Percentiles rank a stretch among this genome's conserved stretches.
These are phyloP conservation scores for Tipula helvola DNA, from an alignment of 2,888 invertebrate genomes.

Conservation along the genomic window DNA sequence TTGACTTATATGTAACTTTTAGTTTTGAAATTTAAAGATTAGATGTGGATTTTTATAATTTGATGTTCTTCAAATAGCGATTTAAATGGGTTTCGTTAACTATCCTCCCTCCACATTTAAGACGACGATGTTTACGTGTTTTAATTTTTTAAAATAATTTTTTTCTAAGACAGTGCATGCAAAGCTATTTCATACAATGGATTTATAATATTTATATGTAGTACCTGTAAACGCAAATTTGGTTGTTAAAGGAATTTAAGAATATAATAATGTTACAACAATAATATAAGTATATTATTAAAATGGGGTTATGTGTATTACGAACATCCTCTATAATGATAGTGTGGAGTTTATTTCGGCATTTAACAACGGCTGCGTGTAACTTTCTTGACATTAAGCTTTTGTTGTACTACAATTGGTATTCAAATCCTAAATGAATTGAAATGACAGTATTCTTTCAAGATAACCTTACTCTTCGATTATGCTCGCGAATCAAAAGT, in stretches of 20 bases:
- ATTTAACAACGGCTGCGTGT: neutral
- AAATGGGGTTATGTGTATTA: neutral
- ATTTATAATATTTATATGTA: neutral
- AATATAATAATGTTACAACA: neutral
- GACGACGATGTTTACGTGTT: neutral
- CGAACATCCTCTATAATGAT: neutral
- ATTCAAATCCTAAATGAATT: no score
- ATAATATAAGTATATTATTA: neutral
- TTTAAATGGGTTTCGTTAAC: neutral
- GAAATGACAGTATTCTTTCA: no score
- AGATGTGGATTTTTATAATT: neutral
- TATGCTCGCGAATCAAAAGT: no score
- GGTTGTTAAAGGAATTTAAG: neutral
- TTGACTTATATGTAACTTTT: neutral
- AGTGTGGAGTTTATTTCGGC: neutral
- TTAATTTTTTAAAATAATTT: neutral
- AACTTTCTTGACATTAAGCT: neutral
- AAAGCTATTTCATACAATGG: neutral
- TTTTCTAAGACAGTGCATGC: neutral
- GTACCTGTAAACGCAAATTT: neutral
- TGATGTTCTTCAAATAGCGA: neutral
- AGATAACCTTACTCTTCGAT: no score
- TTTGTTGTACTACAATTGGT: no score
- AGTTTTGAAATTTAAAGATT: neutral
- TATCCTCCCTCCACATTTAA: neutral